phyloP scores from a whole-genome alignment of 2,113 vertebrate species.

The Gymnobelideus leadbeateri region DNA sequence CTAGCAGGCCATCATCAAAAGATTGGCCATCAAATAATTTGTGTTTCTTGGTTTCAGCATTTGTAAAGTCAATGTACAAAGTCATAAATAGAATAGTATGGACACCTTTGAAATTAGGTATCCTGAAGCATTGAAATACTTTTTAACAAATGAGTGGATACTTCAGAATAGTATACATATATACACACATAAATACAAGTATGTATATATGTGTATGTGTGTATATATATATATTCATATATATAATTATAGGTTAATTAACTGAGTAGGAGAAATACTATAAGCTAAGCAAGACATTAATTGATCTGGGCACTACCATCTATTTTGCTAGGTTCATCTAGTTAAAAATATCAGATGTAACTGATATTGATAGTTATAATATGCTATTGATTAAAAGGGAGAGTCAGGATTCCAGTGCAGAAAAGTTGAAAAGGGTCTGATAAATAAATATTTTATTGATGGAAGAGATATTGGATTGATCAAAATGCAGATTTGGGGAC shows the following conservation, averaged over 20 bases:
- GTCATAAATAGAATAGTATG: background rate
- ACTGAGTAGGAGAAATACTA: background rate
- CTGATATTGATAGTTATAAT: background rate
- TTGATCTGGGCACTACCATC: background rate
- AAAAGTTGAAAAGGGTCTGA: background rate
- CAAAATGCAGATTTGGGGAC: constrained; percentile 18
- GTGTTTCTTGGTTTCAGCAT: background rate
- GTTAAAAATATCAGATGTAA: background rate
- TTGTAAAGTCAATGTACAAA: background rate
- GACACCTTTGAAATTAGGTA: background rate
- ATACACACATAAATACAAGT: no score
- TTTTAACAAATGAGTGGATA: background rate
- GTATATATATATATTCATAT: no score
- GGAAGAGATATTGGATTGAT: constrained; percentile 24
- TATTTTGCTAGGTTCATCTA: background rate
- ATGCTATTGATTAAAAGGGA: background rate
- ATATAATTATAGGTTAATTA: constrained; percentile 25
- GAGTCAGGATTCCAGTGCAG: background rate
- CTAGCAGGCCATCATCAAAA: background rate
- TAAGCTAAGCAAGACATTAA: background rate
- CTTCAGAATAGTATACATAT: background rate
- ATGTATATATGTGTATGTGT: no score
- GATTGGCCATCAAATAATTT: background rate
- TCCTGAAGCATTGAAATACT: background rate
- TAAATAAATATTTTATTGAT: background rate